phyloP scores from a whole-genome alignment of 2,797 vertebrate genomes.

The Hirundo rustica region DNA sequence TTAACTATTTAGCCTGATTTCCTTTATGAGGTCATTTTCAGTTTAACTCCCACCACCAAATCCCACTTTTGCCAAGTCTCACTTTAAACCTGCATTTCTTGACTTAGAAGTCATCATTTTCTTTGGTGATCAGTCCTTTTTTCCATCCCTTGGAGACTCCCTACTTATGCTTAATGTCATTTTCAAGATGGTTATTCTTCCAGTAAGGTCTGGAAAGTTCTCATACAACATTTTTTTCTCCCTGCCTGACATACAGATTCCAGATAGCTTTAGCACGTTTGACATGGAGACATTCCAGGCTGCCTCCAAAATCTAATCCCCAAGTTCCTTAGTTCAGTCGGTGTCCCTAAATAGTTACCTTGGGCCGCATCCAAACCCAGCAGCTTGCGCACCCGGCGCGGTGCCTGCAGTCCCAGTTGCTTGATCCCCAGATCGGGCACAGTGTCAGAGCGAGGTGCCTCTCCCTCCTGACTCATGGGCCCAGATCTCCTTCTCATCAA shows the following conservation, averaged over 20 bases:
- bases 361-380: slow-evolving; percentile 57
- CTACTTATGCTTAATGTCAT: slow-evolving; percentile 10
- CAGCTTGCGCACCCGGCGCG: not conserved
- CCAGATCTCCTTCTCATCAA: not conserved
- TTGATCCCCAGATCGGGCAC: slow-evolving; percentile 7
- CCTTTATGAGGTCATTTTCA: not conserved
- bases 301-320: slow-evolving; percentile 57
- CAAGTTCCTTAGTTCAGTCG: slow-evolving; percentile 10
- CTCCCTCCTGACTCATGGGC: slow-evolving; percentile 20
- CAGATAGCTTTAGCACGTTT: slow-evolving; percentile 66
- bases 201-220: slow-evolving; percentile 42
- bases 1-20: not conserved
- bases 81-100: slow-evolving; percentile 31
- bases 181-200: slow-evolving; percentile 55
- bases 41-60: not conserved
- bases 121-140: slow-evolving; percentile 34
- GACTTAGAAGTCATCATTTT: slow-evolving; percentile 34
- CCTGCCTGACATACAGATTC: slow-evolving; percentile 34
- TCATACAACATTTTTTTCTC: not conserved
- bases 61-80: not conserved
- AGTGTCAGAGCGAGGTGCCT: not conserved
- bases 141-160: slow-evolving; percentile 14
- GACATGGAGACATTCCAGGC: slow-evolving; percentile 59
- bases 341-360: slow-evolving; percentile 66
- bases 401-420: not conserved